Evolutionary conservation across 1,140 invertebrate genomes (phyloP).

Genomic region (Apis dorsata): DNA sequence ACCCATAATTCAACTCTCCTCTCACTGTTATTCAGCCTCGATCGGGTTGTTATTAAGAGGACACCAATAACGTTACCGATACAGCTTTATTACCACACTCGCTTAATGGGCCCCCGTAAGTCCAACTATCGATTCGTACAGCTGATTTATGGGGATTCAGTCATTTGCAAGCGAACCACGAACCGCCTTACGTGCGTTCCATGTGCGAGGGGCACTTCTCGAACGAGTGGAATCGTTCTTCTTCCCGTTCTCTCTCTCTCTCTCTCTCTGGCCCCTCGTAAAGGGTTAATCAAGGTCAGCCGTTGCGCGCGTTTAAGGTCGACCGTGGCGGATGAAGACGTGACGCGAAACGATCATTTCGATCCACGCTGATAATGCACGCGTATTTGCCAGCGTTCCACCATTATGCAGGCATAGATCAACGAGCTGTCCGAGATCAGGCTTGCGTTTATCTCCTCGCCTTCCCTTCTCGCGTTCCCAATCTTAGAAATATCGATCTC

Average conservation of each 20-base stretch:
- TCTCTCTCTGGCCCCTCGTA: background rate
- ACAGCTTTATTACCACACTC: conserved; percentile 71
- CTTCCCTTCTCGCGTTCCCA: too few relatives aligned
- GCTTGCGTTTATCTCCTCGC: too few relatives aligned
- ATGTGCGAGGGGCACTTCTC: background rate
- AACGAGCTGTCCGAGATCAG: conserved; percentile 4
- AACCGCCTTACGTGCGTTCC: background rate
- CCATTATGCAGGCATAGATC: conserved; percentile 37
- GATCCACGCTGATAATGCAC: conserved; percentile 46
- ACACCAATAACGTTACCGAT: conserved; percentile 74
- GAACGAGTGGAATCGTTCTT: conserved; percentile 38
- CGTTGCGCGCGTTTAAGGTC: conserved; percentile 47
- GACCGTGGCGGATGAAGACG: conserved; percentile 52
- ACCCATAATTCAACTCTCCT: conserved; percentile 68
- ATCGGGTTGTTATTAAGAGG: conserved; percentile 73
- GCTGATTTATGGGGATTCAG: conserved; percentile 71
- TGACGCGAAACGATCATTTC: conserved; percentile 54
- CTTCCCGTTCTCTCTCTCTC: too few relatives aligned
- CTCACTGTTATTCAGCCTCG: conserved; percentile 68
- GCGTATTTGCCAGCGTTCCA: conserved; percentile 32
- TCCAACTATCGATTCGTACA: conserved; percentile 70
- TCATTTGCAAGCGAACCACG: conserved; percentile 55
- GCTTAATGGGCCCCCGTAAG: conserved; percentile 67
- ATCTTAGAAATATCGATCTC: too few relatives aligned
- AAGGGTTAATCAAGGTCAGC: conserved; percentile 61